Evolutionary conservation across 2,797 vertebrate species (phyloP), one percentile per base, ranked within the genome.

Genomic region (Sebastolobus alascanus): DNA sequence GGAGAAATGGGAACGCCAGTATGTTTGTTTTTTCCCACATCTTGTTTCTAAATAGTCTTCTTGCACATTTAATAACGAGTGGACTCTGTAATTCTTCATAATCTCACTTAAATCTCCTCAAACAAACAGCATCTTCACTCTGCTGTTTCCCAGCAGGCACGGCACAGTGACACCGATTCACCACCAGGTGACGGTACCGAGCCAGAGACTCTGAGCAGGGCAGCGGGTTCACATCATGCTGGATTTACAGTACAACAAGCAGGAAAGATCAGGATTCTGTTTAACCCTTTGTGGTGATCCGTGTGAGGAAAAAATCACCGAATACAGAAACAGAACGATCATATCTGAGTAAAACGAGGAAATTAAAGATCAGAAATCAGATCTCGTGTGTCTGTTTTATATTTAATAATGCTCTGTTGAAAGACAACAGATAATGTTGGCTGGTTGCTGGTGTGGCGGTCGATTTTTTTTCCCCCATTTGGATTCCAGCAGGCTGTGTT

Each of bases 121-220:
- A 55, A 29, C 20, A 29, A 22, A 0, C 35, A 20, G 35, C 35
- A 1, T 43, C n/a, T 13, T 54, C 20, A 14, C 6, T 1, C n/a
- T 29, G 64, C 43, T 27, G 2, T 8, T 14, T 20, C 4, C 6
- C 5, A 38, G 20, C 0, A 8, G 11, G 0, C n/a, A 71, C 69
- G 11, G 0, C n/a, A 71, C 69, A 86, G 74, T 65, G 60, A 33
- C 4, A 2, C 12, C 0, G 10, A 18, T 12, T 12, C 8, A 1
- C 83, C 92, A 82, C 76, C 86, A 27, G 13, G 84, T 60, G 89
- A 63, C 84, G 52, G 77, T 13, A 6, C 52, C 1, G 82, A 88
- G 87, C 84, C 71, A 58, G 70, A 75, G 5, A 80, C 16, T 0
- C 7, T 2, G 2, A 1, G 78, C 69, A 6, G 84, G 84, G 82